Conservation (phyloP, 2,113 vertebrate species). For the Xenus cinereus region DNA sequence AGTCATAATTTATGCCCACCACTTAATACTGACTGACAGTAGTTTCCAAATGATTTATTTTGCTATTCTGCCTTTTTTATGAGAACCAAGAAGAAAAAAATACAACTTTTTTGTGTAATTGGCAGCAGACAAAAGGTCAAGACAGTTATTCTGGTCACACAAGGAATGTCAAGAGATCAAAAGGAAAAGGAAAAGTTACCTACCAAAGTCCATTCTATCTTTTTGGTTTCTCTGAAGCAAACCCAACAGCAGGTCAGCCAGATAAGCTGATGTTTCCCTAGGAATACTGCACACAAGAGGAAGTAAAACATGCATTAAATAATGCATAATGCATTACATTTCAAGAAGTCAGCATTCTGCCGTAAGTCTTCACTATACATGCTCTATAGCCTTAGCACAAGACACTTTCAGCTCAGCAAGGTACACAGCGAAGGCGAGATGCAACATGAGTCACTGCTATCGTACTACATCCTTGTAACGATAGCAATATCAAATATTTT, state of each 20-base stretch:
- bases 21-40: neutral
- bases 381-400: neutral
- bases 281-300: conserved; percentile 81
- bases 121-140: neutral
- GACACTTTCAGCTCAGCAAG: neutral
- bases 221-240: conserved; percentile 97
- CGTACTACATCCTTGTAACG: neutral
- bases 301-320: neutral
- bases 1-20: neutral
- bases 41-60: neutral
- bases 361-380: neutral
- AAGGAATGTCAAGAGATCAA: neutral
- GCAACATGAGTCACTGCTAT: neutral
- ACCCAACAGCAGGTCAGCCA: conserved; percentile 86
- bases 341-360: conserved; percentile 2
- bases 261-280: conserved; percentile 89
- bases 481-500: neutral
- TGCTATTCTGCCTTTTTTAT: neutral
- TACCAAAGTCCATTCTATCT: conserved; percentile 95
- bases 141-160: neutral
- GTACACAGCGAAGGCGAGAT: neutral
- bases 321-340: neutral
- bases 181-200: conserved; percentile 44
- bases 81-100: neutral
- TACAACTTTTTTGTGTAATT: neutral